Evolutionary conservation across 2,113 vertebrate species (phyloP).

Genomic region (Pteruthius melanotis): DNA sequence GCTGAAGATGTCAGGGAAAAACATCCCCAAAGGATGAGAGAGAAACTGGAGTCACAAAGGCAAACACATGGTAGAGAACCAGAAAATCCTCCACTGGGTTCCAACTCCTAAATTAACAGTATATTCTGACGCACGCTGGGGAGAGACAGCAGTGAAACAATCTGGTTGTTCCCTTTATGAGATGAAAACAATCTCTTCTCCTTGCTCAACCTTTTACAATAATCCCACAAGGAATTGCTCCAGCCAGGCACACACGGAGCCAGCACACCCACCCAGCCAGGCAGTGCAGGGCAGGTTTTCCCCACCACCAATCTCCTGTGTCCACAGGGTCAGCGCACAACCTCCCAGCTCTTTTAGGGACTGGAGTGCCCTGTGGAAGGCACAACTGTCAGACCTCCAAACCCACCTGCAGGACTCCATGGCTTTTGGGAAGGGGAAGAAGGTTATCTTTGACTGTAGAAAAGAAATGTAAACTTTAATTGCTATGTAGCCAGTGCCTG

Average conservation of each 20-base stretch:
- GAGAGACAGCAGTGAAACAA: background rate
- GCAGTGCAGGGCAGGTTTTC: background rate
- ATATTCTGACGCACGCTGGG: background rate
- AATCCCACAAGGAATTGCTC: background rate
- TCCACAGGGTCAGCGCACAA: background rate
- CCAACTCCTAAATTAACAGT: conserved; percentile 5
- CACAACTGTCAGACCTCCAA: background rate
- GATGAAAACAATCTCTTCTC: background rate
- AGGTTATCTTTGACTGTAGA: background rate
- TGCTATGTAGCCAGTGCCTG: background rate
- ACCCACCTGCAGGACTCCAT: background rate
- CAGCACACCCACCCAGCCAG: background rate
- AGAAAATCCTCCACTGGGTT: background rate
- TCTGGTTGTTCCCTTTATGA: background rate
- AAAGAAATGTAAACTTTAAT: background rate
- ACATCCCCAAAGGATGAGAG: background rate
- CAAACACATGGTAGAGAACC: conserved; percentile 11
- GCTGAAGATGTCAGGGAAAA: background rate
- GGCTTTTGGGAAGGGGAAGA: background rate
- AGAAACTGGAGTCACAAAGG: conserved; percentile 2
- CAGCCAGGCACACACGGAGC: background rate
- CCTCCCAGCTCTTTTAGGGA: background rate
- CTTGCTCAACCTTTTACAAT: background rate
- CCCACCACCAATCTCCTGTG: background rate
- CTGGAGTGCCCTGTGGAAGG: background rate